Base-by-base conservation (phyloP, 30 jellyfish, hydroid and myxozoan species). In the Chironex yamaguchii region DNA sequence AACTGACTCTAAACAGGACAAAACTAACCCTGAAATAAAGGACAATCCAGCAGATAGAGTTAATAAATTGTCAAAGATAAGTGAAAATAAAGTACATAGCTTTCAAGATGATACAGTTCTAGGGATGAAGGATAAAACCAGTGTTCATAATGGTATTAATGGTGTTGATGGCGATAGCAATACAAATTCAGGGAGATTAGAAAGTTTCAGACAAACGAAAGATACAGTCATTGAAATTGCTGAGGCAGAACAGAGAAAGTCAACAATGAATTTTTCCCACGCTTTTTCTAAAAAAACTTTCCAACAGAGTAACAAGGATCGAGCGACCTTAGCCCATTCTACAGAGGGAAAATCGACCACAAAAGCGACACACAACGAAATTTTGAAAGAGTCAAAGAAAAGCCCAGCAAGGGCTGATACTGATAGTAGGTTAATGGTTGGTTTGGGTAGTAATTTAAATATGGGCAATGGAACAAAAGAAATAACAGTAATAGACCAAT, bases 231-330 rank as follows among this genome's bases (percentile, higher is more conserved):
- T 69, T 23, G 66, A 86, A 69, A 20, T 76, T 77, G 67, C 76
- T 52, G 79, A 75, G 67, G 87, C 96, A 22, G 96, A 86, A 66
- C 71, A 36, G 74, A 25, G 62, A 76, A 76, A 30, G 80, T 74
- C 63, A 86, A 67, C 81, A 76, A 17, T 49, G 76, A 70, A 22
- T 22, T 51, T 42, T 42, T 42, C 58, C 58, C 58, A 42, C 58
- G 58, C 58, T 42, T 9, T 42, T 42, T 6, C 13, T 17, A 9
- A 9, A 6, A 6, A 6, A 42, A 9, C 58, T 42, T 17, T 17
- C 58, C 58, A 42, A 42, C 58, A 6, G 58, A 42, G 58, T 17
- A 17, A 42, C 9, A 42, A 42, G 58, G 58, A 42, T 6, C 17
- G 9, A 17, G 9, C 58, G 9, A 9, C 9, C 9, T 6, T 9